Conservation (phyloP, 2,797 vertebrate species). For the Echeneis naucrates region DNA sequence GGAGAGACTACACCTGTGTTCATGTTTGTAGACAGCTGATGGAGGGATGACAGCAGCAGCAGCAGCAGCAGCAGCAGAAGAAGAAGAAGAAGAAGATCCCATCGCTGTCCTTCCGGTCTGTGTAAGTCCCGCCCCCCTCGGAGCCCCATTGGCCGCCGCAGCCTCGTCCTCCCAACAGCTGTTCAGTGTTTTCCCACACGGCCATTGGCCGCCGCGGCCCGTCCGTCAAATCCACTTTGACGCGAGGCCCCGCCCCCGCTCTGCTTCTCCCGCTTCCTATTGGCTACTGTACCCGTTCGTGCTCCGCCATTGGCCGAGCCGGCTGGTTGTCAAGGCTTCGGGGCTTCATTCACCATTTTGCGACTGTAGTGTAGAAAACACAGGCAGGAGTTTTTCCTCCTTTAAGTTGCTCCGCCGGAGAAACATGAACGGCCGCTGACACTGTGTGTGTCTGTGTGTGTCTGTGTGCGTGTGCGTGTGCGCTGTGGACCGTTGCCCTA, state of each 20-base stretch:
- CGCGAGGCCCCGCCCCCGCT: slow-evolving; percentile 73
- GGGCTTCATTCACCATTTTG: slow-evolving; percentile 99
- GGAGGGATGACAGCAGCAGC: slow-evolving; percentile 17
- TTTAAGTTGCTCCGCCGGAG: slow-evolving; percentile 80
- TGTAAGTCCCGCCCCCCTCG: slow-evolving; percentile 58
- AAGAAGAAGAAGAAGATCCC: slow-evolving; percentile 23
- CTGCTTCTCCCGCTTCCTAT: slow-evolving; percentile 46
- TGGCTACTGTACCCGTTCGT: slow-evolving; percentile 87
- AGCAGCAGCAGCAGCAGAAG: background rate
- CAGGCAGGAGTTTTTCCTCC: slow-evolving; percentile 83
- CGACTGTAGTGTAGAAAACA: slow-evolving; percentile 94
- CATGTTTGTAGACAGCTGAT: slow-evolving; percentile 23
- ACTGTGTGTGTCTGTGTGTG: too few species aligned
- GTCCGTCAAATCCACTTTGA: slow-evolving; percentile 76
- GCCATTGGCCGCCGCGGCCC: slow-evolving; percentile 71
- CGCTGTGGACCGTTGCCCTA: slow-evolving; percentile 69
- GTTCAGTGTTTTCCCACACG: slow-evolving; percentile 84
- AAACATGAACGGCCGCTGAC: slow-evolving; percentile 73
- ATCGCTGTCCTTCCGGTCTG: slow-evolving; percentile 53
- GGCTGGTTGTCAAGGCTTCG: slow-evolving; percentile 92
- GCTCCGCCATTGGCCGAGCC: slow-evolving; percentile 84
- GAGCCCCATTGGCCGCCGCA: slow-evolving; percentile 83
- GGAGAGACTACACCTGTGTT: background rate
- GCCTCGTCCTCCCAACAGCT: slow-evolving; percentile 80
- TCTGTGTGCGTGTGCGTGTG: too few species aligned